Evolutionary conservation across 2,113 vertebrate genomes (phyloP).

Genomic region (Thomomys bottae): DNA sequence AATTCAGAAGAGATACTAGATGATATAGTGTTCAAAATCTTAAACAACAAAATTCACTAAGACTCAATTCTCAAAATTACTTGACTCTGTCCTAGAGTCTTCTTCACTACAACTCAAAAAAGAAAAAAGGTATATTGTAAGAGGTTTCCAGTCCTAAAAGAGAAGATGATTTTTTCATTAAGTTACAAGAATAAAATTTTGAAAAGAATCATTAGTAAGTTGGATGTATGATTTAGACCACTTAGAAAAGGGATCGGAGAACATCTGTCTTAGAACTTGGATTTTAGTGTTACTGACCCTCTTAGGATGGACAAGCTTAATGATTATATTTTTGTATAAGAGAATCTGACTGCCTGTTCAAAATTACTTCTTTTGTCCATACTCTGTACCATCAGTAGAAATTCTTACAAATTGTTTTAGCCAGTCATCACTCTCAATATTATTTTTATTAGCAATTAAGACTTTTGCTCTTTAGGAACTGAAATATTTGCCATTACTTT

Average conservation of each 20-base stretch:
- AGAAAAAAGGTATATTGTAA: not conserved
- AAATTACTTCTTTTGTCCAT: not conserved
- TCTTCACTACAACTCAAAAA: not conserved
- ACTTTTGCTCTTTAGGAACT: not conserved
- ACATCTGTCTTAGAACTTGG: not conserved
- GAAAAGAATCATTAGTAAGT: not conserved
- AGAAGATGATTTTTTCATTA: not conserved
- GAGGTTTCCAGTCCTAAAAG: not conserved
- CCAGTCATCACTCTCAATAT: not conserved
- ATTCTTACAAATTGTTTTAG: not conserved
- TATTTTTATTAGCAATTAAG: not conserved
- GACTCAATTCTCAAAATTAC: not conserved
- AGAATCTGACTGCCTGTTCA: not conserved
- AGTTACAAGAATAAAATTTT: not conserved
- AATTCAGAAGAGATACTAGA: not conserved
- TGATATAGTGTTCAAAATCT: not conserved
- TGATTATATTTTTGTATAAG: not conserved
- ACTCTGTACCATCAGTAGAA: not conserved
- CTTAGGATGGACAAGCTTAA: not conserved
- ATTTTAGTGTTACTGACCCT: constrained; percentile 4
- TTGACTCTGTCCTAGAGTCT: not conserved
- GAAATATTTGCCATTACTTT: not conserved
- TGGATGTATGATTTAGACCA: not conserved
- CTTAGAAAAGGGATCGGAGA: not conserved
- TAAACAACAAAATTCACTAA: constrained; percentile 6